These are phyloP conservation scores for Rhynchotus rufescens DNA, from an alignment of 2,797 vertebrate species.

Conservation along the genomic window DNA sequence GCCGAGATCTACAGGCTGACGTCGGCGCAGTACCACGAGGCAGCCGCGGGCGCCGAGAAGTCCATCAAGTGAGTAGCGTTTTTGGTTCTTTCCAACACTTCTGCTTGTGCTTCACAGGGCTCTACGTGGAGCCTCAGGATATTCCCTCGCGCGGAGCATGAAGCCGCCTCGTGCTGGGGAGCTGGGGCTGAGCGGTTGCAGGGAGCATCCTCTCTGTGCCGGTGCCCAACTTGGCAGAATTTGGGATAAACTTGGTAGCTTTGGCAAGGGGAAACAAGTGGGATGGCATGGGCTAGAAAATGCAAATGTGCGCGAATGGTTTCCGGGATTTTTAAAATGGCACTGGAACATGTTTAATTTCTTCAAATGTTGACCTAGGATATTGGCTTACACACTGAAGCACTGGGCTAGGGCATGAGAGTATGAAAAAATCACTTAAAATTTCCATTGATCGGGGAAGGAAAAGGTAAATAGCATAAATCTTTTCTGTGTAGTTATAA, in stretches of 20 bases:
- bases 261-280: neutral
- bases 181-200: neutral
- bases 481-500: neutral
- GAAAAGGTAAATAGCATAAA: neutral
- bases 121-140: neutral
- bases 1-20: slow-evolving; percentile 89
- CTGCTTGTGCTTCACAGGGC: neutral
- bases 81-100: slow-evolving; percentile 32
- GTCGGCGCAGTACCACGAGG: slow-evolving; percentile 87
- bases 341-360: neutral
- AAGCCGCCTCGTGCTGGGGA: neutral
- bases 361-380: neutral
- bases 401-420: neutral
- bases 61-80: slow-evolving; percentile 85
- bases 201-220: neutral
- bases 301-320: neutral
- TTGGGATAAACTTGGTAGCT: neutral
- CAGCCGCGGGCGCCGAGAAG: slow-evolving; percentile 86
- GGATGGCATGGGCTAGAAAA: neutral
- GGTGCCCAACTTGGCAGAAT: neutral
- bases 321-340: neutral
- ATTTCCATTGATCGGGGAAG: neutral
- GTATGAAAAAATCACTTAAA: neutral
- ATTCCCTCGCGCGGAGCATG: neutral
- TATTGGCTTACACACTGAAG: neutral